A percentile compares a stretch with the other conserved stretches of the same genome.
phyloP scores from a whole-genome alignment of 2,113 vertebrate species.

The Ochotona princeps region DNA sequence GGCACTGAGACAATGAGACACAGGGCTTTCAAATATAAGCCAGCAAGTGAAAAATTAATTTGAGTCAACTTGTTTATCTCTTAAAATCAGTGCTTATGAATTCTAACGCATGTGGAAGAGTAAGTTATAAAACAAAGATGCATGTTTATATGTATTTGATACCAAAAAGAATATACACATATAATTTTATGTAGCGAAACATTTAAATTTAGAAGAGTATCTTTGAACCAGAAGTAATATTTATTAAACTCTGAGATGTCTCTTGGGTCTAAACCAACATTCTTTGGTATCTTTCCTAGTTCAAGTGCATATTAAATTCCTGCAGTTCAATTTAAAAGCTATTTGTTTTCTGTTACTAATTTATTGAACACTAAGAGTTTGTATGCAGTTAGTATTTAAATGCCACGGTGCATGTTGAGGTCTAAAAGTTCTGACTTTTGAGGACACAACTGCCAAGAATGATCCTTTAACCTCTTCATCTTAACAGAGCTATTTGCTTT shows the following conservation, averaged over 20 bases:
- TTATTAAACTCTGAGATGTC: constrained; percentile 31
- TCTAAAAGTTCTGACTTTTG: constrained; percentile 62
- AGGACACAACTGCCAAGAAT: not conserved
- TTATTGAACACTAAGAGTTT: constrained; percentile 21
- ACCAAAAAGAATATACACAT: not conserved
- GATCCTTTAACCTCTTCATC: not conserved
- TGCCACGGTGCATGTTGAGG: not conserved
- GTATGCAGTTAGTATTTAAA: constrained; percentile 54
- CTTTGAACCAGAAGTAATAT: constrained; percentile 15
- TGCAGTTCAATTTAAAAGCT: constrained; percentile 21
- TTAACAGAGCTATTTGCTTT: constrained; percentile 38
- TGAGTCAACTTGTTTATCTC: not conserved
- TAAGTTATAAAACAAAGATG: not conserved
- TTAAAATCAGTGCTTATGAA: constrained; percentile 5
- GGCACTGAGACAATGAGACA: not conserved
- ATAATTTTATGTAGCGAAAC: not conserved
- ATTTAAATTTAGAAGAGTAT: constrained; percentile 39
- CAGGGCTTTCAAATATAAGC: not conserved
- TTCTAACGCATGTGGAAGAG: not conserved
- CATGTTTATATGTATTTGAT: not conserved
- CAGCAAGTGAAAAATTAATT: not conserved
- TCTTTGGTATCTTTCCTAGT: constrained; percentile 60
- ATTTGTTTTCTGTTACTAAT: constrained; percentile 51
- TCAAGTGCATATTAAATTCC: constrained; percentile 41
- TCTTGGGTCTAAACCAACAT: constrained; percentile 17